Conservation (phyloP, 2,888 invertebrate genomes). For the Caenorhabditis afra region DNA sequence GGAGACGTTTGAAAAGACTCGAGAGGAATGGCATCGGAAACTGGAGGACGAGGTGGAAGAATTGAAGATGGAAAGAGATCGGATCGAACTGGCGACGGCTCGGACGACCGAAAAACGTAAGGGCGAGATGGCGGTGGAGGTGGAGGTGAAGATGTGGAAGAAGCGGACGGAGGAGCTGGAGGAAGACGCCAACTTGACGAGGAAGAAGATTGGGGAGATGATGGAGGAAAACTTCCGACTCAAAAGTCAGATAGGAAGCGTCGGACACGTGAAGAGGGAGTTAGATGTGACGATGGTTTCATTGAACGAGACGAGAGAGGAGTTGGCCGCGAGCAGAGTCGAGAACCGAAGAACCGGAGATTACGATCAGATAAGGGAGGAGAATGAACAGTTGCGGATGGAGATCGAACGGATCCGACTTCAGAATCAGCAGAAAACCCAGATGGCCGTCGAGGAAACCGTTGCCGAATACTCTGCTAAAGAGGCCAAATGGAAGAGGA, state of each 20-base stretch:
- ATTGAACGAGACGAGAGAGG: conserved; percentile 35
- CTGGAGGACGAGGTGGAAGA: conserved; percentile 48
- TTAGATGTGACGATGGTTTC: conserved; percentile 24
- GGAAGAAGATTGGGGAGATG: conserved; percentile 45
- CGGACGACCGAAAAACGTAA: conserved; percentile 26
- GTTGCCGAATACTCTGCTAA: conserved; percentile 34
- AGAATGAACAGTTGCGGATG: conserved; percentile 52
- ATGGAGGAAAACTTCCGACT: conserved; percentile 52
- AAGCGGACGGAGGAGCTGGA: conserved; percentile 46
- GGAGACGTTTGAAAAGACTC: conserved; percentile 58
- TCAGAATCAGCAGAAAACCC: conserved; percentile 6
- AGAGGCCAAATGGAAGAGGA: conserved; percentile 45
- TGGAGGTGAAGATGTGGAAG: conserved; percentile 52
- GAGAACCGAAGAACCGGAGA: conserved; percentile 50
- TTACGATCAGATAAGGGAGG: conserved; percentile 48
- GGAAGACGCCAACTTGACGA: conserved; percentile 36
- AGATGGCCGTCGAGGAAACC: conserved; percentile 35
- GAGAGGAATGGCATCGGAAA: conserved; percentile 52
- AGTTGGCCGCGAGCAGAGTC: conserved; percentile 18
- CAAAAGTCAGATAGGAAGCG: conserved; percentile 25
- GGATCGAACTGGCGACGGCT: conserved; percentile 27
- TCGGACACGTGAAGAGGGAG: conserved; percentile 34
- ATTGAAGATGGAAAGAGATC: conserved; percentile 40
- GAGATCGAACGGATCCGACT: conserved; percentile 49
- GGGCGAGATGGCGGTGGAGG: conserved; percentile 30